Base-by-base conservation (phyloP, 2,888 invertebrate genomes). In the Orthosia gothica region DNA sequence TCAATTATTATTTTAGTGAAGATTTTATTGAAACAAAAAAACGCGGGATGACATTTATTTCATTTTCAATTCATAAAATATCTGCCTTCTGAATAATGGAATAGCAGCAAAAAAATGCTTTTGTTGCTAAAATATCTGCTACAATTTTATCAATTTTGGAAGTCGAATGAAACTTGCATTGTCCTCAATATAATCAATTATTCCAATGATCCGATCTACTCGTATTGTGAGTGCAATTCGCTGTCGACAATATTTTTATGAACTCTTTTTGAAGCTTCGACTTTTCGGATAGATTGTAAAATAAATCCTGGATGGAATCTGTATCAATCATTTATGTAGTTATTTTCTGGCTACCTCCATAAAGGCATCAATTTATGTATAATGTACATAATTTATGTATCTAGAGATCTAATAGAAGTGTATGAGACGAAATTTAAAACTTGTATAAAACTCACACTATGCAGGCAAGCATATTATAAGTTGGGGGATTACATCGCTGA, bases 121-220 rank as follows among this genome's bases (percentile, higher is more conserved):
- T 58, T 47, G 11, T 16, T 12, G 26, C 1, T 54, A 40, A 15
- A 75, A 75, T 78, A 59, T 15, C 20, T 12, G n/a, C 0, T 59
- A 3, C 32, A 75, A 77, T 78, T 75, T 78, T 47, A 54, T 54
- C 52, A 54, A 69, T 58, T 68, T n/a, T 15, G 13, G 32, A 13
- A 40, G 4, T 5, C 16, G 50, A 74, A 58, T 58, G 2, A 50
- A 58, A 20, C 2, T 16, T 59, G n/a, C 40, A 67, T 50, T 66
- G 49, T 66, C 40, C 47, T 54, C 70, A 70, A 61, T 77, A 23
- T 23, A 23, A 69, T 69, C 20, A 69, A 74, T 69, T 59, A 77
- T 49, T 78, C 18, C 13, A 54, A 58, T 52, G 52, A 69, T 59
- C 52, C 13, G 5, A n/a, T n/a, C 23, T 18, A n/a, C n/a, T n/a